Base-by-base conservation (phyloP, 2,888 invertebrate species). In the Entomobrya multifasciata region DNA sequence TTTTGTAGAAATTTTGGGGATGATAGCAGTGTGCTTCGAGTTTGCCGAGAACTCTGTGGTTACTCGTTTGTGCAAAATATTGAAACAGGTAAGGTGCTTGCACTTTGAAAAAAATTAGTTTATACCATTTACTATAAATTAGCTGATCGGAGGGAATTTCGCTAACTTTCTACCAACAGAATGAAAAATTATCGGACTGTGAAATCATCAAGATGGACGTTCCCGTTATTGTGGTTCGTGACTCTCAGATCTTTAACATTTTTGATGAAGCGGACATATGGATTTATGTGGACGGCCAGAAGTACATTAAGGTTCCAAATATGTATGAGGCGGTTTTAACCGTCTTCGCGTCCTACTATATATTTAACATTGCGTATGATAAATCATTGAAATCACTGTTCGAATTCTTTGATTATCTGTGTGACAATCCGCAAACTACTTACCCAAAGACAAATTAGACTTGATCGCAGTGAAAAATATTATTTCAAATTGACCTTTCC, bases 241-340 rank as follows among this genome's bases (percentile, higher is more conserved):
- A 86, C 30, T 20, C 30, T 5, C 62, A 88, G 2, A 20, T 88
- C n/a, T 85, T 81, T 10, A 27, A 70, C 2, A 22, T 36, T 0
- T 60, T 47, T 0, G 62, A 25, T 17, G 47, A 84, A 8, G 20
- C 81, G 15, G 85, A 87, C 47, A 83, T 86, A 5, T 86, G 83
- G 86, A 83, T 89, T 27, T 87, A 82, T 17, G 84, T 86, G 4
- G 89, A 89, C 17, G 77, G 65, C 0, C 17, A 22, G 3, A 78
- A 80, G 52, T 74, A 49, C 41, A 11, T 87, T 0, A 49, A 76
- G 17, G 89, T 89, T 13, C 87, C 87, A 1, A 87, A 87, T 27
- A 77, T 89, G 57, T 89, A 89, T 27, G 89, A 89, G 36, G 89
- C 83, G 10, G 80, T 89, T 0, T 20, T 89, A 0, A 67, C 76